Conservation (phyloP, 2,113 vertebrate species). For the Ctenodactylus gundi region DNA sequence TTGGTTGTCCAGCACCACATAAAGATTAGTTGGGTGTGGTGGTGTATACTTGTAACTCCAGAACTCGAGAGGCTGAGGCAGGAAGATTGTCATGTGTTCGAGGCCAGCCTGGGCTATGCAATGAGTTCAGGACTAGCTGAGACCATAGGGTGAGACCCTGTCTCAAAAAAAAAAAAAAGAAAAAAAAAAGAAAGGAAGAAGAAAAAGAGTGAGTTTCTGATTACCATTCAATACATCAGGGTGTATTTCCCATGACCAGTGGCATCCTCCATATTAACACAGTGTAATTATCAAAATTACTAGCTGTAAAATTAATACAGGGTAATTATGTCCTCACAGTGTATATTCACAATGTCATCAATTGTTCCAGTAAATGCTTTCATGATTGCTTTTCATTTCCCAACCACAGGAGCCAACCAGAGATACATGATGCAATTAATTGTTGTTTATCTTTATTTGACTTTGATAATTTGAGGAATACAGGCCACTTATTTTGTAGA, state of each 20-base stretch:
- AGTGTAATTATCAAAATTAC: conserved; percentile 3
- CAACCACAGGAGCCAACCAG: neutral
- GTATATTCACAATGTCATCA: neutral
- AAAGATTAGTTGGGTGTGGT: no score
- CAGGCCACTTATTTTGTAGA: neutral
- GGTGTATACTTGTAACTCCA: no score
- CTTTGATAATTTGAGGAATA: conserved; percentile 14
- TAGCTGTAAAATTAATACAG: neutral
- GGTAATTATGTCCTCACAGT: neutral
- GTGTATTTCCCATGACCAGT: conserved; percentile 24
- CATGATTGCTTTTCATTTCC: neutral
- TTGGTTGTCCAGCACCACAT: no score
- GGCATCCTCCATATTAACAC: neutral
- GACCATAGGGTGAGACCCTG: no score
- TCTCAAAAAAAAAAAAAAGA: no score
- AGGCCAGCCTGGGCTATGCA: no score
- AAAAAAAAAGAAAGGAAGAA: no score
- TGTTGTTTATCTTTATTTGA: neutral
- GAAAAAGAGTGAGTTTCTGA: no score
- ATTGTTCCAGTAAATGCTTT: neutral
- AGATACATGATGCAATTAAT: neutral
- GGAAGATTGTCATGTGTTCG: no score
- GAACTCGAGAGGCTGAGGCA: no score
- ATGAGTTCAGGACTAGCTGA: no score
- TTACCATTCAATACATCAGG: neutral